phyloP scores from a whole-genome alignment of 2,113 vertebrate species.

The Sylvietta virens region DNA sequence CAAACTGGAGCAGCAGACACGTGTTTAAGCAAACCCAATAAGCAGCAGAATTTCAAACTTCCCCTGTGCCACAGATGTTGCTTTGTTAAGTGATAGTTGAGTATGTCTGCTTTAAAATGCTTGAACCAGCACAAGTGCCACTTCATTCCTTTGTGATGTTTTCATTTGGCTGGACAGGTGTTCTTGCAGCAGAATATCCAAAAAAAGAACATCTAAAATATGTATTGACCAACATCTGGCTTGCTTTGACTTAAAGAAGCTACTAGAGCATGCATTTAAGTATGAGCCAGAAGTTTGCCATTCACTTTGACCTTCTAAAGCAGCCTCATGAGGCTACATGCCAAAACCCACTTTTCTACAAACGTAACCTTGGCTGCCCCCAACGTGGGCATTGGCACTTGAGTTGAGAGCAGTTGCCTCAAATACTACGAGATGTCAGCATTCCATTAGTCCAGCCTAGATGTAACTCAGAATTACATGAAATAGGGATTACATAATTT shows the following conservation, averaged over 20 bases:
- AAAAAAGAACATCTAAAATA: slow-evolving; percentile 65
- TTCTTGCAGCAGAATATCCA: background rate
- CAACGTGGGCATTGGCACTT: background rate
- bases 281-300: background rate
- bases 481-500: background rate
- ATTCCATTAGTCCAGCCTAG: background rate
- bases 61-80: background rate
- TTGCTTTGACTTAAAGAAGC: slow-evolving; percentile 17
- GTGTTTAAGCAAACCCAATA: background rate
- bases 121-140: slow-evolving; percentile 45
- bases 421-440: background rate
- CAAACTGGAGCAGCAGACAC: background rate
- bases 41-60: background rate
- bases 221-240: slow-evolving; percentile 63
- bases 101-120: slow-evolving; percentile 19
- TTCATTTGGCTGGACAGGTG: slow-evolving; percentile 61
- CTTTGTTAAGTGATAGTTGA: background rate
- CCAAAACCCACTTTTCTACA: background rate
- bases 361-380: background rate
- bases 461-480: background rate
- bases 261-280: background rate
- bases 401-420: background rate
- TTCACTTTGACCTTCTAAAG: slow-evolving; percentile 28
- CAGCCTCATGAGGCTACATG: background rate
- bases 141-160: slow-evolving; percentile 8